These are phyloP conservation scores for Microctonus brassicae DNA, from an alignment of 2,888 invertebrate genomes.

Conservation along the genomic window DNA sequence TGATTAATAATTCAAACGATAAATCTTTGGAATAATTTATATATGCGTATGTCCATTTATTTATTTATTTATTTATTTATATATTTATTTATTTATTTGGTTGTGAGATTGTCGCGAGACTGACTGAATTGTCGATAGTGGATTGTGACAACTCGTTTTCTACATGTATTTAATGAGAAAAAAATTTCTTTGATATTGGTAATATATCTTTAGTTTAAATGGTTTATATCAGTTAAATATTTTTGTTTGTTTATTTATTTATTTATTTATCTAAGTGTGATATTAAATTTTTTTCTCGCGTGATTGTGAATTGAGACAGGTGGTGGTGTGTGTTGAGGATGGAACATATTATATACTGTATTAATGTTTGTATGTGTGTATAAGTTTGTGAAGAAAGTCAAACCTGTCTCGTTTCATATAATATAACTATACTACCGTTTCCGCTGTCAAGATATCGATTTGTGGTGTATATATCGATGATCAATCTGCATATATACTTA, in stretches of 20 bases:
- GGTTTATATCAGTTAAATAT: constrained; percentile 6
- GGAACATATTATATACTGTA: neutral
- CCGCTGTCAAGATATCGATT: constrained; percentile 16
- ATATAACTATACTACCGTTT: neutral
- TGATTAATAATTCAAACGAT: constrained; percentile 27
- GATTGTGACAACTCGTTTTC: constrained; percentile 22
- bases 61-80: too few species aligned
- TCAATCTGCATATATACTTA: constrained; percentile 14
- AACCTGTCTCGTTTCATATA: constrained; percentile 1
- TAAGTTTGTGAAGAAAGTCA: constrained; percentile 6
- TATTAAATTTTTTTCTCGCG: too few species aligned
- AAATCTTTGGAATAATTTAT: constrained; percentile 4
- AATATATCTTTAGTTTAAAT: constrained; percentile 14
- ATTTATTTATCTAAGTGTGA: too few species aligned
- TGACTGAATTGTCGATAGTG: constrained; percentile 1
- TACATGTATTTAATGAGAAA: neutral
- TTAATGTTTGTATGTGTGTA: neutral
- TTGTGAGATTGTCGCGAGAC: constrained; percentile 9
- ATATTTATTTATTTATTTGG: neutral
- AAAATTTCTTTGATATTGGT: constrained; percentile 10
- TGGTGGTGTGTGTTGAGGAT: neutral
- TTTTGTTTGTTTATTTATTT: neutral
- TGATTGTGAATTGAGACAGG: too few species aligned
- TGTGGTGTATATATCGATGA: constrained; percentile 7
- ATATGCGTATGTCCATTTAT: neutral